Evolutionary conservation across 2,797 vertebrate genomes (phyloP).

Genomic region (Luscinia megarhynchos): DNA sequence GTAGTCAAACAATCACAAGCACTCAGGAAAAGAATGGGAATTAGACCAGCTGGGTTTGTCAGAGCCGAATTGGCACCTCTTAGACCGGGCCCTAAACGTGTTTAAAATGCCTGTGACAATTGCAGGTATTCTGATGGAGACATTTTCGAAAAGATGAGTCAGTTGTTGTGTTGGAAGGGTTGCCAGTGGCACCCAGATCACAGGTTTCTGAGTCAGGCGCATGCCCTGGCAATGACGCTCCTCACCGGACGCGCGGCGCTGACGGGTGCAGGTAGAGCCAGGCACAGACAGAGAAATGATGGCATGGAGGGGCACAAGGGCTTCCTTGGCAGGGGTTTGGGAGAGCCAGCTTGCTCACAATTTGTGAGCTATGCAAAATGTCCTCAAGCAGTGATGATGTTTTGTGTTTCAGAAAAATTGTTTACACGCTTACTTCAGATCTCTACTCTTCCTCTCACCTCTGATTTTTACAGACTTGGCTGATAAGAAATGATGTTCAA

Average conservation of each 20-base stretch:
- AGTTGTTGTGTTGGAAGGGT: conserved; percentile 1
- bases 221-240: neutral
- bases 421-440: neutral
- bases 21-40: neutral
- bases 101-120: neutral
- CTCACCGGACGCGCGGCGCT: neutral
- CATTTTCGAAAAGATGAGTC: neutral
- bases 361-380: conserved; percentile 10
- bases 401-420: neutral
- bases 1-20: neutral
- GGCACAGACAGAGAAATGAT: neutral
- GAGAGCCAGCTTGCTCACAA: conserved; percentile 22
- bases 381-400: conserved; percentile 1
- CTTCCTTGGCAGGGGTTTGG: neutral
- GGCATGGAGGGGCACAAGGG: neutral
- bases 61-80: neutral
- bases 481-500: neutral
- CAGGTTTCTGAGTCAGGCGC: conserved; percentile 43
- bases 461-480: neutral
- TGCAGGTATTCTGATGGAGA: neutral
- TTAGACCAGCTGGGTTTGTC: neutral
- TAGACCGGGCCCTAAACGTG: accelerated
- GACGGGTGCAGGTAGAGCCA: neutral
- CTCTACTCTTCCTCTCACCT: neutral
- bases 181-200: neutral